Evolutionary conservation across 2,113 vertebrate genomes (phyloP).

Genomic region (Coryphaenoides rupestris): DNA sequence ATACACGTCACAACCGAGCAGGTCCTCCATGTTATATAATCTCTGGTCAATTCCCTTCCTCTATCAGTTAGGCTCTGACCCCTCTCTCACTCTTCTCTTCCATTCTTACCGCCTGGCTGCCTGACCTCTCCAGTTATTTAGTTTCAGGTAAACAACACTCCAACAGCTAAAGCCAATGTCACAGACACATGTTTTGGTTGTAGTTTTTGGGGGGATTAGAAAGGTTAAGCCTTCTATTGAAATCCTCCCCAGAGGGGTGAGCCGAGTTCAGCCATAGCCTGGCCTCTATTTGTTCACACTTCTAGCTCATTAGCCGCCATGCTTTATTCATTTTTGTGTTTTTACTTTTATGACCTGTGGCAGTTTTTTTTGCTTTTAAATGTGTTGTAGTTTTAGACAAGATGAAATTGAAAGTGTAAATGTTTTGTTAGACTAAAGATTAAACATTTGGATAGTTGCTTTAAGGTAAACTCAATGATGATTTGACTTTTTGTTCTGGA

Average conservation of each 20-base stretch:
- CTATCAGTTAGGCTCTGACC: not conserved
- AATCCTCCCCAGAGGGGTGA: conserved; percentile 26
- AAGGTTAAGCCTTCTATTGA: conserved; percentile 48
- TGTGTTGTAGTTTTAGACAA: not conserved
- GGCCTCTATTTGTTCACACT: not conserved
- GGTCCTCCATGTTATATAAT: not conserved
- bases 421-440: too few species aligned
- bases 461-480: not conserved
- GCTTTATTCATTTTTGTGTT: not conserved
- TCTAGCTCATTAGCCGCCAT: not conserved
- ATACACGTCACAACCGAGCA: not conserved
- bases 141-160: conserved; percentile 40
- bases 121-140: conserved; percentile 26
- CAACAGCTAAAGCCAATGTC: conserved; percentile 26
- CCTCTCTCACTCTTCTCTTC: not conserved
- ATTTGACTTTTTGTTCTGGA: not conserved
- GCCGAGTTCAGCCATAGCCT: conserved; percentile 24
- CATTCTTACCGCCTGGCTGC: not conserved
- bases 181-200: conserved; percentile 9
- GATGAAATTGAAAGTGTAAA: not conserved
- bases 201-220: conserved; percentile 38
- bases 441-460: too few species aligned
- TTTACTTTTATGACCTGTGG: not conserved
- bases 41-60: not conserved
- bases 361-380: not conserved